Evolutionary conservation across 2,797 vertebrate genomes (phyloP).

Genomic region (Megalops cyprinoides): DNA sequence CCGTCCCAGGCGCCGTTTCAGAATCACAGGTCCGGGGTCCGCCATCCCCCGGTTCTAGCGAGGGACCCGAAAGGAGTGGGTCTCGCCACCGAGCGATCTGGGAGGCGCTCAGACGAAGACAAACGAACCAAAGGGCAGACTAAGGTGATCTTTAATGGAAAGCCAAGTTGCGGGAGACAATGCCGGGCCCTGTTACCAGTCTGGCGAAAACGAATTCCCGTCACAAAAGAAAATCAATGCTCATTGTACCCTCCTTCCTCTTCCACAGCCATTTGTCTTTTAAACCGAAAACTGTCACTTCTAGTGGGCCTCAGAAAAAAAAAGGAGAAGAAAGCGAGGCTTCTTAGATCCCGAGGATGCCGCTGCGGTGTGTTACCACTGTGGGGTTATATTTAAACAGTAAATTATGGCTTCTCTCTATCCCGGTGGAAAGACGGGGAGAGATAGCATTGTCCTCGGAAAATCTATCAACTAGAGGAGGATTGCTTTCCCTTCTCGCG

Average conservation of each 20-base stretch:
- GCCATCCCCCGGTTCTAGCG: no score
- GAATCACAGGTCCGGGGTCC: no score
- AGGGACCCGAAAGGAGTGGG: no score
- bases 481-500: conserved; percentile 42
- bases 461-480: conserved; percentile 49
- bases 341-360: conserved; percentile 42
- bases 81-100: no score
- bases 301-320: conserved; percentile 50
- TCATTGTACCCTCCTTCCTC: conserved; percentile 70
- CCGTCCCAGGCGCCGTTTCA: no score
- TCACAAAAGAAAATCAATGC: conserved; percentile 76
- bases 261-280: conserved; percentile 67
- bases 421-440: conserved; percentile 31
- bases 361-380: background rate
- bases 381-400: conserved; percentile 45
- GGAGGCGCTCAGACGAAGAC: conserved; percentile 25
- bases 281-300: conserved; percentile 67
- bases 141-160: conserved; percentile 59
- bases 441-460: conserved; percentile 44
- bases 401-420: conserved; percentile 42
- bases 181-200: conserved; percentile 49
- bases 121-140: conserved; percentile 44
- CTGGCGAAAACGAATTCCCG: conserved; percentile 68
- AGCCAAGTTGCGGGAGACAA: conserved; percentile 46
- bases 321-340: conserved; percentile 30